phyloP scores from a whole-genome alignment of 1,140 invertebrate species.

The Brachionus angularis region DNA sequence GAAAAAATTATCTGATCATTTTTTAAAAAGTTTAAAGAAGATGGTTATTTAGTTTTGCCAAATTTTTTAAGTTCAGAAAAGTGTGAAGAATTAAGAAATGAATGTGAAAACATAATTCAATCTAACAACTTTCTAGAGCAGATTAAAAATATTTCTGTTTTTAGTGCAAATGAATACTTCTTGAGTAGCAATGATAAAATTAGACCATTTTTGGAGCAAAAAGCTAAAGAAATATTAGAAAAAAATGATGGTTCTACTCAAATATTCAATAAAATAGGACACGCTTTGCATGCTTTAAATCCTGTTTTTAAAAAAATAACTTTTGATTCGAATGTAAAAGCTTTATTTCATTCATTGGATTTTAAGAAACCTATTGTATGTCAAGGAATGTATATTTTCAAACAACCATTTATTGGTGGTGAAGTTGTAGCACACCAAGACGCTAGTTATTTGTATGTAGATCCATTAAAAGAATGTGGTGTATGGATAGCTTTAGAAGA shows the following conservation, averaged over 20 bases:
- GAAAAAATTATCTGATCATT: too few relatives aligned
- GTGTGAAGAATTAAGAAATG: conserved; percentile 67
- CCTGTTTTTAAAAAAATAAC: conserved; percentile 75
- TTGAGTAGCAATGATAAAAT: conserved; percentile 86
- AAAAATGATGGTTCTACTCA: conserved; percentile 8
- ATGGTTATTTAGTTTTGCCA: conserved; percentile 78
- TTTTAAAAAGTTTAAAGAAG: conserved; percentile 65
- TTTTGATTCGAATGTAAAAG: conserved; percentile 75
- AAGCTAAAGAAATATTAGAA: conserved; percentile 65
- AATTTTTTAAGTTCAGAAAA: conserved; percentile 73
- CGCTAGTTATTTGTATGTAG: conserved; percentile 74
- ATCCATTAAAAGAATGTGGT: conserved; percentile 70
- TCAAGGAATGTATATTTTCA: conserved; percentile 98
- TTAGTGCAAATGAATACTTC: conserved; percentile 68
- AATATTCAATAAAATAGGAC: conserved; percentile 43
- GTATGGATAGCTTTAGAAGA: conserved; percentile 94
- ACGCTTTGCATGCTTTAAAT: conserved; percentile 76
- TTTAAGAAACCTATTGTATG: conserved; percentile 74
- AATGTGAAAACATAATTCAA: conserved; percentile 69
- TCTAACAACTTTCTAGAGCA: conserved; percentile 68
- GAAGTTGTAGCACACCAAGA: conserved; percentile 83
- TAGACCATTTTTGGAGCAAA: conserved; percentile 81
- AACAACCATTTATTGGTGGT: conserved; percentile 82
- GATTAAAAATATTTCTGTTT: conserved; percentile 65
- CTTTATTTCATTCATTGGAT: conserved; percentile 63